Evolutionary conservation across 2,888 invertebrate genomes (phyloP), one percentile per base, ranked within the genome.

Genomic region (Panopea generosa): DNA sequence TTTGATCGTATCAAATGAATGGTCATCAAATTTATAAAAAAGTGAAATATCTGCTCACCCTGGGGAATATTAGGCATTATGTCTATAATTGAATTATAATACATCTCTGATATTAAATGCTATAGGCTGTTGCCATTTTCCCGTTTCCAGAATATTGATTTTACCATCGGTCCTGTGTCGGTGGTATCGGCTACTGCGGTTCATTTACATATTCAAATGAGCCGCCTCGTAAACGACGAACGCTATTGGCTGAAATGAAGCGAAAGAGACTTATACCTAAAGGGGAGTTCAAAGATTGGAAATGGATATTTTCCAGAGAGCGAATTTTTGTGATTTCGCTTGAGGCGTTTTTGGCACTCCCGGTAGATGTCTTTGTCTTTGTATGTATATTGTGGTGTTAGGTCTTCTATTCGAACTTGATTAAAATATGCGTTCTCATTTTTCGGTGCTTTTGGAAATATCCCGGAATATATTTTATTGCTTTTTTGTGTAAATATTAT

Each of bases 41-140:
- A 86, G 89, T 87, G 88, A 86, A 86, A 89, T 87, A 87, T 87
- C 86, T 79, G 78, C 85, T 86, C 87, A 86, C 86, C 86, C 86
- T 74, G 68, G 83, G 83, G 84, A 86, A 82, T 86, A 85, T 87
- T 86, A 86, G 86, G 86, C 86, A 87, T 87, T 84, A 87, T 71
- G 77, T 75, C 78, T 68, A 71, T 89, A 86, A 89, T 88, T 84
- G 80, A 86, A 87, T 89, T 88, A 87, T 84, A 83, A 84, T 77
- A 82, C 83, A 84, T 79, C 79, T 82, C 82, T 70, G 78, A 81
- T 81, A 82, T 80, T 75, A 75, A 77, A 81, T 71, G 73, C 75
- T 67, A 72, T 68, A 81, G 77, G 81, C 81, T 68, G 81, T 63
- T 74, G 70, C 73, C 56, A 61, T 74, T 73, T 81, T 74, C 81